Evolutionary conservation across 2,113 vertebrate species (phyloP), one percentile per base, ranked within the genome.

Genomic region (Takifugu flavidus): DNA sequence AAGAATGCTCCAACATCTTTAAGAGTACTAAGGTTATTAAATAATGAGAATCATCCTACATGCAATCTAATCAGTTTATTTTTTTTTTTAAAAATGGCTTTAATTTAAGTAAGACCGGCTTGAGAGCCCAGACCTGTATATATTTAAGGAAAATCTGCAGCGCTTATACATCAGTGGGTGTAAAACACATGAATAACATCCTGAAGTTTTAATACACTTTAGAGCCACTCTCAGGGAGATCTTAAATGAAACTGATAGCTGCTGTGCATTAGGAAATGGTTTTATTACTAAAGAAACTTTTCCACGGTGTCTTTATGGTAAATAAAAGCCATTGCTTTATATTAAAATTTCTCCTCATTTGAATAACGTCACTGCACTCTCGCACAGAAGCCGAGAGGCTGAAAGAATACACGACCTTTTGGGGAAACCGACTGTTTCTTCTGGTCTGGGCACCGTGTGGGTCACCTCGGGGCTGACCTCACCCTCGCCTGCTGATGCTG

Each of bases 381-480:
- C 31, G 5, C 34, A 10, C 8, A 39, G 34, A 39, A 7, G 6
- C 3, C 11, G 34, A 39, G 34, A 39, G 31, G 31, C 34, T 39
- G 34, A 39, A 39, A 11, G 34, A 11, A 39, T 6, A 39, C 7
- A 8, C 2, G 34, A 6, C 34, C 11, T 39, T 39, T 39, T 10
- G 7, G 11, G 34, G 34, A 39, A 39, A 10, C 7, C 7, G 34
- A 39, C 7, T 34, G 34, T 39, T 39, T 39, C 34, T 39, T 39
- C 20, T 20, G 20, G 20, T 39, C 49, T 50, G 28, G 59, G 25
- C 59, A 70, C 28, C n/a, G 3, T 28, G 3, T 46, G 53, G 45
- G 73, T 72, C 66, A 54, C 51, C 58, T 28, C 69, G 53, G 49
- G 63, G 51, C 63, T 81, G 72, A 82, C 70, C 83, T 80, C 78